Evolutionary conservation across 2,888 invertebrate genomes (phyloP).

Genomic region (Aphelenchoides bicaudatus): DNA sequence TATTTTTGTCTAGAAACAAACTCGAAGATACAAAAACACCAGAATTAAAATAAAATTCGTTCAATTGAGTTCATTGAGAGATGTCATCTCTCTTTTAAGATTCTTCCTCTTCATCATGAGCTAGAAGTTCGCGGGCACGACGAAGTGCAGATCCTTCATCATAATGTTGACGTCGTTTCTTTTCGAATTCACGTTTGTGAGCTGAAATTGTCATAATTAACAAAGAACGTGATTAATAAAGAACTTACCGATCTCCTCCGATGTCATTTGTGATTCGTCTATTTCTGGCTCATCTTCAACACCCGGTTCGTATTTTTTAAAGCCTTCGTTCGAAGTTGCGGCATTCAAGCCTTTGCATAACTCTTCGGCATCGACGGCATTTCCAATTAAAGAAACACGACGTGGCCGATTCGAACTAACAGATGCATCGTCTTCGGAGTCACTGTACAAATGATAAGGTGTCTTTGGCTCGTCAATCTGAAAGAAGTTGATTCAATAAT

Average conservation of each 20-base stretch:
- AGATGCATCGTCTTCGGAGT: slow-evolving; percentile 60
- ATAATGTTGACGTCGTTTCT: slow-evolving; percentile 91
- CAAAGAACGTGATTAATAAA: background rate
- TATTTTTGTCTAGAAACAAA: too few species aligned
- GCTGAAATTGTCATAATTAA: slow-evolving; percentile 33
- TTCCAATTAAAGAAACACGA: slow-evolving; percentile 50
- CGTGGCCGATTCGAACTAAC: slow-evolving; percentile 33
- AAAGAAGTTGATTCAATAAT: slow-evolving; percentile 15
- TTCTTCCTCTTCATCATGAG: slow-evolving; percentile 19
- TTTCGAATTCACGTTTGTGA: slow-evolving; percentile 70
- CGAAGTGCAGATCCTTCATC: slow-evolving; percentile 94
- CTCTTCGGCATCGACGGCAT: slow-evolving; percentile 50
- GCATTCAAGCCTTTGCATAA: slow-evolving; percentile 29
- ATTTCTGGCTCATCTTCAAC: slow-evolving; percentile 37
- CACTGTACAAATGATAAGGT: slow-evolving; percentile 71
- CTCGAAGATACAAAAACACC: too few species aligned
- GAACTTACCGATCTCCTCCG: slow-evolving; percentile 44
- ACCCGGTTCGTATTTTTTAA: slow-evolving; percentile 27
- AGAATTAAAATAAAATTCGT: too few species aligned
- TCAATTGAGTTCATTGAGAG: too few species aligned
- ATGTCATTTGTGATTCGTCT: slow-evolving; percentile 45
- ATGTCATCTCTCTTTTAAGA: too few species aligned
- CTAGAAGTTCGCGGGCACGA: slow-evolving; percentile 77
- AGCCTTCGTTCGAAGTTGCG: slow-evolving; percentile 14
- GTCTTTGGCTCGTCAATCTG: slow-evolving; percentile 85